Evolutionary conservation across 2,888 invertebrate genomes (phyloP), one percentile per base, ranked within the genome.

Genomic region (Sarcophaga rosellei): DNA sequence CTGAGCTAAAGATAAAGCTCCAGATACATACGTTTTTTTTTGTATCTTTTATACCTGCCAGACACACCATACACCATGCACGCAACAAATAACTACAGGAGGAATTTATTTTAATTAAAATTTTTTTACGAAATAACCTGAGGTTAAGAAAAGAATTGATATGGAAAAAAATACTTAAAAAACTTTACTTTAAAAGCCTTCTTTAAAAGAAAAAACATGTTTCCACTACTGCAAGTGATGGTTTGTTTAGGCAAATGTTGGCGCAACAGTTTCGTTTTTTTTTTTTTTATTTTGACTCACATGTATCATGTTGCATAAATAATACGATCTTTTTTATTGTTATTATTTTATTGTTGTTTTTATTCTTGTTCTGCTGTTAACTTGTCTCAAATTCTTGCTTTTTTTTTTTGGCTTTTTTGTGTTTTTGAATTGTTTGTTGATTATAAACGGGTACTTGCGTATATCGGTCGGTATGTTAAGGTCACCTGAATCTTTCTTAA

Each of bases 401-500:
- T 63, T 47, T 77, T 62, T 57, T 53, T 75, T 65, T 35, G 63
- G 66, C 25, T 69, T 47, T 77, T 62, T 57, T 53, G 53, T 61
- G 61, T 63, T 73, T 57, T 35, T 23, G 11, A 25, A 73, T 35
- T 66, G 62, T 35, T 35, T 35, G 35, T 35, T 35, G 35, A 35
- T 35, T 53, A 15, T 25, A 35, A 59, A 77, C 74, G 69, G 77
- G 69, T 85, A 81, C 78, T 74, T 74, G 81, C 68, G 73, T 74
- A 78, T 77, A 74, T 86, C 81, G 86, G 80, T 84, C 77, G 86
- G 84, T 86, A 86, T 86, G 86, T 86, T 86, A 86, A 86, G 86
- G 86, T 86, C 86, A 86, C 82, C 12, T 53, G 25, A 12, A 47
- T 35, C 4, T 23, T 76, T 79, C 12, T 70, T 45, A 45, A 23